phyloP scores from a whole-genome alignment of 2,888 invertebrate genomes.

The Caenorhabditis plicata region DNA sequence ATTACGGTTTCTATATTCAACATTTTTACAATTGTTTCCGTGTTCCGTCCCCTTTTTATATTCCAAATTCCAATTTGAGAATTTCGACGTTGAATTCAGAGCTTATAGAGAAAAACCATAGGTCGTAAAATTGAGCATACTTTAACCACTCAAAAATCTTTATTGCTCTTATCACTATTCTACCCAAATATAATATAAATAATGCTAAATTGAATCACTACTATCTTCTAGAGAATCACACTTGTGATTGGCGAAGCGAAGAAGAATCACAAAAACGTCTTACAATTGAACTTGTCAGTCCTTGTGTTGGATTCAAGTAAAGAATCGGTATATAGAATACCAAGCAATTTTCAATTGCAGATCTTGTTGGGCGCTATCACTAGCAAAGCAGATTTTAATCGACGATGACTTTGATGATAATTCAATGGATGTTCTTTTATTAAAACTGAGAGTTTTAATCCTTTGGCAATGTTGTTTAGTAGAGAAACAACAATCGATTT shows the following conservation, averaged over 20 bases:
- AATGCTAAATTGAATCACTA: neutral
- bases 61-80: too few relatives aligned
- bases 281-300: slow-evolving; percentile 5
- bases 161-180: neutral
- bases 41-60: too few relatives aligned
- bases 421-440: neutral
- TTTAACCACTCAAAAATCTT: too few relatives aligned
- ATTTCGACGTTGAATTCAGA: too few relatives aligned
- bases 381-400: slow-evolving; percentile 4
- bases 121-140: too few relatives aligned
- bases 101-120: too few relatives aligned
- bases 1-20: too few relatives aligned
- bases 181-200: neutral
- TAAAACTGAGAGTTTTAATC: slow-evolving; percentile 10
- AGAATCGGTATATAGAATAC: too few relatives aligned
- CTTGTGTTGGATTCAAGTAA: slow-evolving; percentile 8
- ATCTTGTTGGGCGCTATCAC: slow-evolving; percentile 16
- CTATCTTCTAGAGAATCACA: slow-evolving; percentile 7
- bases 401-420: neutral
- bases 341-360: neutral
- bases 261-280: slow-evolving; percentile 10
- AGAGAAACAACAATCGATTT: slow-evolving; percentile 12
- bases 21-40: too few relatives aligned
- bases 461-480: slow-evolving; percentile 21
- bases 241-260: slow-evolving; percentile 7